Percentiles rank a stretch among this genome's conserved stretches.
Evolutionary conservation across 2,888 invertebrate genomes (phyloP).

Genomic region (Chrysodeixis includens): DNA sequence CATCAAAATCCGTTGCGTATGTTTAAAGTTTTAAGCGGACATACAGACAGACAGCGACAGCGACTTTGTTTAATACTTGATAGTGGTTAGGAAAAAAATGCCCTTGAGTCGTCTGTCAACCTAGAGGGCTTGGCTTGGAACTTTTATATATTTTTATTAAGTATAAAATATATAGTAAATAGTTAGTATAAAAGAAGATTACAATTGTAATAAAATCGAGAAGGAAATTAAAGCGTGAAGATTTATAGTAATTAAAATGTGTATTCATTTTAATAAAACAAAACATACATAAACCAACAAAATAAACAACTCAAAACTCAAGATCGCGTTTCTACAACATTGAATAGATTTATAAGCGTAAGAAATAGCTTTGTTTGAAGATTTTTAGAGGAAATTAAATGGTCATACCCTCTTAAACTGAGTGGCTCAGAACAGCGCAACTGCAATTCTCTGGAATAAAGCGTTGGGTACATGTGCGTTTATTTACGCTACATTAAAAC

Average conservation of each 20-base stretch:
- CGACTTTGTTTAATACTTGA: no score
- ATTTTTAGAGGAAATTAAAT: constrained; percentile 61
- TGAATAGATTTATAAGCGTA: constrained; percentile 48
- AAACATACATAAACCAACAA: neutral
- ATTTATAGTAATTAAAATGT: neutral
- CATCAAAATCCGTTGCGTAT: no score
- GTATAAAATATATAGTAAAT: no score
- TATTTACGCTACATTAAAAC: constrained; percentile 45
- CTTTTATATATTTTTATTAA: no score
- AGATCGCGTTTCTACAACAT: constrained; percentile 19
- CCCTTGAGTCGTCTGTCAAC: no score
- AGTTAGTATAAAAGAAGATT: no score
- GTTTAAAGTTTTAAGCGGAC: no score
- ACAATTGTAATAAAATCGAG: no score
- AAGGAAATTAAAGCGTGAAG: no score
- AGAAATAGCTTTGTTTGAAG: constrained; percentile 52
- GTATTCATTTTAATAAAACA: neutral
- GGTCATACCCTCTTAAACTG: constrained; percentile 62
- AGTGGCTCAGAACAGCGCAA: constrained; percentile 61
- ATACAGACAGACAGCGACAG: no score
- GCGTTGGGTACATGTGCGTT: constrained; percentile 55
- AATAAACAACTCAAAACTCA: neutral
- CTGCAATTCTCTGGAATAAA: constrained; percentile 60
- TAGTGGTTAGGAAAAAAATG: no score
- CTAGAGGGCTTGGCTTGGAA: no score